Conservation (phyloP, 2,797 vertebrate species). For the Catostomus latipinnis region DNA sequence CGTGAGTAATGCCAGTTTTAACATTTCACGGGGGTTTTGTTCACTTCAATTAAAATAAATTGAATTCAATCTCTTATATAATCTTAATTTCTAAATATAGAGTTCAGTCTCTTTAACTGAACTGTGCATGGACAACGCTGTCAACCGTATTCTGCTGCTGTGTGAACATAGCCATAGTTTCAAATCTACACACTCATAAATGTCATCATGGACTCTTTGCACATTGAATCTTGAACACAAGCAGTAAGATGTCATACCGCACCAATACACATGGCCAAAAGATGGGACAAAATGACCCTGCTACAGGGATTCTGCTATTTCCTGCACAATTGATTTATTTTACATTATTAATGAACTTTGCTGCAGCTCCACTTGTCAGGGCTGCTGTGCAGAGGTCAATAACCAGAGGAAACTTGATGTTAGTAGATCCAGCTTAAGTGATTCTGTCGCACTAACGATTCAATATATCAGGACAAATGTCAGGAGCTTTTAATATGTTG, state of each 20-base stretch:
- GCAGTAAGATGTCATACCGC: conserved; percentile 26
- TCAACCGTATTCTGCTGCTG: too few relatives aligned
- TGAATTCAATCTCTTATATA: too few relatives aligned
- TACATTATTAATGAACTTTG: conserved; percentile 99
- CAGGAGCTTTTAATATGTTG: conserved; percentile 93
- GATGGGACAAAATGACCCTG: conserved; percentile 61
- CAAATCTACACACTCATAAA: conserved; percentile 14
- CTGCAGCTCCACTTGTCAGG: conserved; percentile 92
- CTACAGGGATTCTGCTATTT: conserved; percentile 80
- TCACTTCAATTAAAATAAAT: too few relatives aligned
- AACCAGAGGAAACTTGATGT: conserved; percentile 93
- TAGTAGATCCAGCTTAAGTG: conserved; percentile 93
- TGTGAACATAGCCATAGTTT: neutral
- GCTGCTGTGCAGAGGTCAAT: conserved; percentile 90
- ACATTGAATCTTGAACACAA: conserved; percentile 9
- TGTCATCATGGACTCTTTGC: conserved; percentile 14
- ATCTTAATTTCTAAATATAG: too few relatives aligned
- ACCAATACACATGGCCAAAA: conserved; percentile 47
- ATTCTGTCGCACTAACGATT: conserved; percentile 93
- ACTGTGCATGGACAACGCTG: too few relatives aligned
- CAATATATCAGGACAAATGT: conserved; percentile 95
- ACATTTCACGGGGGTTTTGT: too few relatives aligned
- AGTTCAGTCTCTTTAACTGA: too few relatives aligned
- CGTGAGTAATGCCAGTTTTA: too few relatives aligned
- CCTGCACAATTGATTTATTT: conserved; percentile 93